phyloP scores from a whole-genome alignment of 2,113 vertebrate genomes.

The Equus quagga region DNA sequence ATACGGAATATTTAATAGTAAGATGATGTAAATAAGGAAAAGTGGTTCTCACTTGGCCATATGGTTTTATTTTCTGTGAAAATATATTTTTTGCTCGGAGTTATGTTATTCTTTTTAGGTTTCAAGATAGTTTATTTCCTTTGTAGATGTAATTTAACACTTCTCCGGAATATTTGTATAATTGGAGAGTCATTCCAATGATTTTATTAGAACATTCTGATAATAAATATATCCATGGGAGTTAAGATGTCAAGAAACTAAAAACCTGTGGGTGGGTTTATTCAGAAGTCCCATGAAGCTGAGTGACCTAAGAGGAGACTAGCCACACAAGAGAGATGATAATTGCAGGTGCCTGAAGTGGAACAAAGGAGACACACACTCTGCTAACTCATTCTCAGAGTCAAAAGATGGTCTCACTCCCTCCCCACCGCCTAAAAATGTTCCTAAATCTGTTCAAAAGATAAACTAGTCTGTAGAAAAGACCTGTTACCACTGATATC shows the following conservation, averaged over 20 bases:
- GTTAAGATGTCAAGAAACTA: conserved; percentile 1
- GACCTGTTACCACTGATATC: background rate
- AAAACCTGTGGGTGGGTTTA: background rate
- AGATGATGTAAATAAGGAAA: conserved; percentile 57
- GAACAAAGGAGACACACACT: background rate
- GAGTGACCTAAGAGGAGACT: background rate
- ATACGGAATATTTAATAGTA: conserved; percentile 61
- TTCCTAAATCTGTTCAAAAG: background rate
- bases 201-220: background rate
- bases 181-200: background rate
- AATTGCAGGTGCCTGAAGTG: background rate
- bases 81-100: conserved; percentile 62
- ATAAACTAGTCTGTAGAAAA: background rate
- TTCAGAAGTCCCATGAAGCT: background rate
- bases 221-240: conserved; percentile 26
- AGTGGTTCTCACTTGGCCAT: conserved; percentile 67
- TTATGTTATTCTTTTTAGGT: conserved; percentile 53
- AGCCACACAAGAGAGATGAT: background rate
- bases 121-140: conserved; percentile 54
- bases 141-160: conserved; percentile 52
- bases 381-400: background rate
- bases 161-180: conserved; percentile 25
- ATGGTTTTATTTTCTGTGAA: conserved; percentile 68
- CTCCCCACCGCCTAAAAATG: accelerated
- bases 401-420: background rate